Conservation (phyloP, 2,888 invertebrate species). For the Apomyelois bistriatella region DNA sequence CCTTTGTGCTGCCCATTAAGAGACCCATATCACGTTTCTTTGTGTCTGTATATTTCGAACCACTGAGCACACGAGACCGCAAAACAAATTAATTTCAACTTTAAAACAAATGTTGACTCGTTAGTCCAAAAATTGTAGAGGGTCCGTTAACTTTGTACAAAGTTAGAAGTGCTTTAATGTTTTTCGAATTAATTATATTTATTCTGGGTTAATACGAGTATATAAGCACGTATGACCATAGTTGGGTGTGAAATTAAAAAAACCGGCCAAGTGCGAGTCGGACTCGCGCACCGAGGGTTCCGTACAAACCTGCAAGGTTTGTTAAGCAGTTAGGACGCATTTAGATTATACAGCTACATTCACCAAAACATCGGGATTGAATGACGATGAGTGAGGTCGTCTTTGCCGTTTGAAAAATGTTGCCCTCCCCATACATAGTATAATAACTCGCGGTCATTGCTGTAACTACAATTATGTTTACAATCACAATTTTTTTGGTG, state of each 20-base stretch:
- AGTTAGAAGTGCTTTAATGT: conserved; percentile 26
- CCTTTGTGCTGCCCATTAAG: conserved; percentile 59
- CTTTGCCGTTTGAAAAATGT: no score
- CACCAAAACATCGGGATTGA: no score
- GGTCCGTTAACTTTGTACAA: conserved; percentile 29
- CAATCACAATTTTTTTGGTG: no score
- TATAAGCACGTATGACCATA: neutral
- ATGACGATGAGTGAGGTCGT: no score
- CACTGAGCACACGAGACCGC: conserved; percentile 40
- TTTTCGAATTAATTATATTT: conserved; percentile 29
- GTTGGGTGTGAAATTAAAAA: neutral
- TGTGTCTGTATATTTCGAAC: conserved; percentile 46
- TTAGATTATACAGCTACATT: no score
- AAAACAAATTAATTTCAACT: conserved; percentile 64
- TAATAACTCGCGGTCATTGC: no score
- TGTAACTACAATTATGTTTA: no score
- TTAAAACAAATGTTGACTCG: conserved; percentile 57
- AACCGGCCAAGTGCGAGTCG: no score
- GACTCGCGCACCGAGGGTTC: no score
- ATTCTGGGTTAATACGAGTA: conserved; percentile 10
- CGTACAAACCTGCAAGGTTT: no score
- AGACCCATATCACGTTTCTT: conserved; percentile 70
- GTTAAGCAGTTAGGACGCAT: no score
- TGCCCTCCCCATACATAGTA: no score
- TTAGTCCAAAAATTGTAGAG: conserved; percentile 47